Conservation (phyloP, 23 tunicate species). For the Oikopleura dioica region DNA sequence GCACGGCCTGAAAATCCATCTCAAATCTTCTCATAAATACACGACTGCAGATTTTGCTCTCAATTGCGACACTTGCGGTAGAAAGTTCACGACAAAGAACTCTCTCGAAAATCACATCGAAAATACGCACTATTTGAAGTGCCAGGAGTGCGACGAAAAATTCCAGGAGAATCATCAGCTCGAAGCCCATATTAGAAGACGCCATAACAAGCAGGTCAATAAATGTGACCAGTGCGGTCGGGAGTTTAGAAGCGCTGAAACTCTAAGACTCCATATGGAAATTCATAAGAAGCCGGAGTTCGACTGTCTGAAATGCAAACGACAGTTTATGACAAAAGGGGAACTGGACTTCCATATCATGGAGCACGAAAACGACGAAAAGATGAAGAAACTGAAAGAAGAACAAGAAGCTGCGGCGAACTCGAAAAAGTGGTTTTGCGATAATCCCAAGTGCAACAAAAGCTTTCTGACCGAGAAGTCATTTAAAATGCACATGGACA, state of each 20-base stretch:
- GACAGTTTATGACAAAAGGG: neutral
- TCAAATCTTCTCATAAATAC: constrained; percentile 8
- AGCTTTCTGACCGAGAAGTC: constrained; percentile 1
- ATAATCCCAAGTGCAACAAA: neutral
- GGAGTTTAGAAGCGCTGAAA: neutral
- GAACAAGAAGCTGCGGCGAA: neutral
- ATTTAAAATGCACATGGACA: constrained; percentile 9
- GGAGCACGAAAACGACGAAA: neutral
- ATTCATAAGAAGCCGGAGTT: neutral
- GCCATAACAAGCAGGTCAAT: neutral
- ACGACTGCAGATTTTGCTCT: neutral
- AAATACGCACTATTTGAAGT: neutral
- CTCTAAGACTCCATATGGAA: neutral
- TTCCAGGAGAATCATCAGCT: neutral
- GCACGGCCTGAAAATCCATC: neutral
- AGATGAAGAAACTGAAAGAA: neutral
- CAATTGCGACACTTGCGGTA: neutral
- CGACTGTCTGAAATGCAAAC: neutral
- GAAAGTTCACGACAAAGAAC: neutral
- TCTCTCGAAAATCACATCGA: neutral
- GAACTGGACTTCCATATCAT: neutral
- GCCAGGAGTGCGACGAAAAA: neutral
- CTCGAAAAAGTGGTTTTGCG: neutral
- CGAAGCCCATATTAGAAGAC: neutral
- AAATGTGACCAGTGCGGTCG: neutral